These are phyloP conservation scores for Cheumatopsyche charites DNA, from an alignment of 1,140 invertebrate genomes.

Conservation along the genomic window DNA sequence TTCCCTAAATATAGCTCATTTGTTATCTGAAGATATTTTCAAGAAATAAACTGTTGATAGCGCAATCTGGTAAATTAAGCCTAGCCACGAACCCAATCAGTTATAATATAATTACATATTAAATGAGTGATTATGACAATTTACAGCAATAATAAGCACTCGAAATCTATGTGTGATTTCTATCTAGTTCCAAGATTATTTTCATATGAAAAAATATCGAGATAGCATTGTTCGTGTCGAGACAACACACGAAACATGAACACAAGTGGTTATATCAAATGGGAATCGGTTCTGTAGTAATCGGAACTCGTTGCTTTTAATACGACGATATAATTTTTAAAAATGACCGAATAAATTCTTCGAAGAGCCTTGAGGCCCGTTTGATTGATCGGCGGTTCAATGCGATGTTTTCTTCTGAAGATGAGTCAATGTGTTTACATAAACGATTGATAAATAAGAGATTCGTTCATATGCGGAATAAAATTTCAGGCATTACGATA, in stretches of 20 bases:
- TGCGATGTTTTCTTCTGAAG: background rate
- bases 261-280: background rate
- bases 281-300: background rate
- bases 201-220: background rate
- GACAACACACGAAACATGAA: background rate
- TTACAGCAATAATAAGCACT: background rate
- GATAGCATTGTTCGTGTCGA: background rate
- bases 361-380: background rate
- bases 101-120: slow-evolving; percentile 14
- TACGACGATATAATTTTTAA: slow-evolving; percentile 19
- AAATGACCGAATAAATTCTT: slow-evolving; percentile 23
- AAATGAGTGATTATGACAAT: slow-evolving; percentile 27
- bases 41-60: background rate
- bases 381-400: background rate
- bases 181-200: slow-evolving; percentile 10
- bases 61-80: background rate
- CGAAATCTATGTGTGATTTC: background rate
- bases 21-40: background rate
- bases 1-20: background rate
- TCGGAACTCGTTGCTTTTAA: background rate
- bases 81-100: background rate
- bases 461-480: slow-evolving; percentile 27
- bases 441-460: background rate
- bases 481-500: slow-evolving; percentile 2
- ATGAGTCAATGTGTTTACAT: background rate